Conservation (phyloP, 2,797 vertebrate species). For the Enteromius anoplus region DNA sequence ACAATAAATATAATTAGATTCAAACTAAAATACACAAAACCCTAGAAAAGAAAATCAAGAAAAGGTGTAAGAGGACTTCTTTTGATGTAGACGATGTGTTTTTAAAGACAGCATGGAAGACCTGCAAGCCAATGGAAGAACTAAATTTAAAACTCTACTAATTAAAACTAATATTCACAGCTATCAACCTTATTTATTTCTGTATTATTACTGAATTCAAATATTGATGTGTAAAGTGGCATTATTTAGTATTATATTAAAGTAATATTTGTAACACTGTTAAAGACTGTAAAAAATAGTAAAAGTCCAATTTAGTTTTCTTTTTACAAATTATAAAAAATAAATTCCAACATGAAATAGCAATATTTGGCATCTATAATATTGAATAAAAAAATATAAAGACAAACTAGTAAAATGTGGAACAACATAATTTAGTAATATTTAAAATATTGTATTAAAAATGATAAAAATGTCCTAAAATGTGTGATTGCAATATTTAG, state of each 20-base stretch:
- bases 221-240: background rate
- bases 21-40: conserved; percentile 14
- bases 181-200: background rate
- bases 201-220: background rate
- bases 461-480: background rate
- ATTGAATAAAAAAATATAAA: background rate
- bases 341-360: background rate
- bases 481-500: background rate
- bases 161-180: background rate
- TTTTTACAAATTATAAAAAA: background rate
- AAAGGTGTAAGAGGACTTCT: background rate
- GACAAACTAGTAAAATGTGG: background rate
- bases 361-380: background rate
- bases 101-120: background rate
- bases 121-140: background rate
- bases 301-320: too few species aligned
- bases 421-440: background rate
- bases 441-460: background rate
- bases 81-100: background rate
- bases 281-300: too few species aligned
- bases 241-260: background rate
- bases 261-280: background rate
- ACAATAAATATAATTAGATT: conserved; percentile 45
- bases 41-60: background rate
- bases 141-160: background rate